Evolutionary conservation across 2,797 vertebrate species (phyloP).

Genomic region (Macrochelys suwanniensis): DNA sequence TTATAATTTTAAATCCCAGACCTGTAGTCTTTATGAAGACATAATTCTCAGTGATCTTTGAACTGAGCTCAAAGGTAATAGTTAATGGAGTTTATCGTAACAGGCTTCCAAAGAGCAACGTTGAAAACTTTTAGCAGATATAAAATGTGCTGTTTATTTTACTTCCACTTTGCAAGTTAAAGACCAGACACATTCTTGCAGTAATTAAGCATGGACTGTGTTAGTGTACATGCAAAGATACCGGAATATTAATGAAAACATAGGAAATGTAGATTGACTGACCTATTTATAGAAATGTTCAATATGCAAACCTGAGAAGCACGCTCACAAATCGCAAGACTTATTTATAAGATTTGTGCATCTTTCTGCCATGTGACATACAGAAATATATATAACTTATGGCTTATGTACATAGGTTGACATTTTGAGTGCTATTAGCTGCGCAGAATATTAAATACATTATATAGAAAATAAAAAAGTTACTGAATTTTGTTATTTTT

Average conservation of each 20-base stretch:
- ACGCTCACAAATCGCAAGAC: not conserved
- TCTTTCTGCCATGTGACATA: not conserved
- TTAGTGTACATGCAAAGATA: not conserved
- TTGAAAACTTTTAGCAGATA: slow-evolving; percentile 30
- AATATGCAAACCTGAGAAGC: not conserved
- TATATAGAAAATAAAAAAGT: not conserved
- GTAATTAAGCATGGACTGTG: not conserved
- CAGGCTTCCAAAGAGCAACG: slow-evolving; percentile 65
- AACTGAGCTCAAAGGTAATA: slow-evolving; percentile 34
- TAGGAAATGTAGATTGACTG: not conserved
- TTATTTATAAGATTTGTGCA: not conserved
- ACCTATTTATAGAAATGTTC: not conserved
- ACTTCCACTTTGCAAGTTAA: not conserved
- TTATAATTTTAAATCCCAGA: not conserved
- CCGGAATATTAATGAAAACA: not conserved
- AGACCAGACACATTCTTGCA: not conserved
- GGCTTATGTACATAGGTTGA: not conserved
- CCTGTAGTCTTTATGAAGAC: not conserved
- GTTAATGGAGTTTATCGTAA: not conserved
- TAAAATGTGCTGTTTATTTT: not conserved
- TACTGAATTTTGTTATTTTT: not conserved
- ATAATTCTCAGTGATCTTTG: slow-evolving; percentile 43
- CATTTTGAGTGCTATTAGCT: not conserved
- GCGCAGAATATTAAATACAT: not conserved
- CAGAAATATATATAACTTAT: not conserved